Evolutionary conservation across 2,888 invertebrate genomes (phyloP).

Genomic region (Eupithecia tripunctaria): DNA sequence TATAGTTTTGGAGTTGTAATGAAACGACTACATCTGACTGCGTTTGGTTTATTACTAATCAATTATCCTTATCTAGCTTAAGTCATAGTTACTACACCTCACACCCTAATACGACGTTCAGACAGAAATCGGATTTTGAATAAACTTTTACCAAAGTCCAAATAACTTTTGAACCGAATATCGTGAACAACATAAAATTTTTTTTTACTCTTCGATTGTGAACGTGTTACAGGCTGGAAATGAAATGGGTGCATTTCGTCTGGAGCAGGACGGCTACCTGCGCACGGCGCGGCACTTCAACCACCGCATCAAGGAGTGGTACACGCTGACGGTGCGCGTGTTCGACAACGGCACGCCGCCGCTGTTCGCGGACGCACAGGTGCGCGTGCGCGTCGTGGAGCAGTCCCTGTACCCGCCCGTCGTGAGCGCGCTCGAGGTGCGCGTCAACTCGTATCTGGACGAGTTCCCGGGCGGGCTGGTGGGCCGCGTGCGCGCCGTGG

Average conservation of each 20-base stretch:
- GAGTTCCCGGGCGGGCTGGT: slow-evolving; percentile 95
- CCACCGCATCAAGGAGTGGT: slow-evolving; percentile 92
- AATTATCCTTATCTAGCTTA: no score
- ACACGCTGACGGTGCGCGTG: slow-evolving; percentile 93
- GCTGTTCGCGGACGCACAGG: slow-evolving; percentile 93
- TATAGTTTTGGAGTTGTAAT: no score
- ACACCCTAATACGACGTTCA: no score
- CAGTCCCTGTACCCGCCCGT: slow-evolving; percentile 97
- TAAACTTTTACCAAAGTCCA: no score
- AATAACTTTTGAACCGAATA: no score
- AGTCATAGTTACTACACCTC: no score
- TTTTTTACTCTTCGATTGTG: background rate
- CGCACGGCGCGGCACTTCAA: slow-evolving; percentile 94
- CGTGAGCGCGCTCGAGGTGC: slow-evolving; percentile 93
- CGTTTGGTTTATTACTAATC: no score
- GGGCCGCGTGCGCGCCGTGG: slow-evolving; percentile 94
- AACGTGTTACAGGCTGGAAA: slow-evolving; percentile 86
- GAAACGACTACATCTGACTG: no score
- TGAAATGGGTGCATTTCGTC: slow-evolving; percentile 92
- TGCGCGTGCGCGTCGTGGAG: slow-evolving; percentile 89
- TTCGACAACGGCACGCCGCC: slow-evolving; percentile 97
- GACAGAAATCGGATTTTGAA: no score
- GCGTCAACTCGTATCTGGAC: slow-evolving; percentile 94
- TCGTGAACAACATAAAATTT: no score
- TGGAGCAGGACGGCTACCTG: slow-evolving; percentile 93